phyloP scores from a whole-genome alignment of 1,140 invertebrate species.

The Apis dorsata region DNA sequence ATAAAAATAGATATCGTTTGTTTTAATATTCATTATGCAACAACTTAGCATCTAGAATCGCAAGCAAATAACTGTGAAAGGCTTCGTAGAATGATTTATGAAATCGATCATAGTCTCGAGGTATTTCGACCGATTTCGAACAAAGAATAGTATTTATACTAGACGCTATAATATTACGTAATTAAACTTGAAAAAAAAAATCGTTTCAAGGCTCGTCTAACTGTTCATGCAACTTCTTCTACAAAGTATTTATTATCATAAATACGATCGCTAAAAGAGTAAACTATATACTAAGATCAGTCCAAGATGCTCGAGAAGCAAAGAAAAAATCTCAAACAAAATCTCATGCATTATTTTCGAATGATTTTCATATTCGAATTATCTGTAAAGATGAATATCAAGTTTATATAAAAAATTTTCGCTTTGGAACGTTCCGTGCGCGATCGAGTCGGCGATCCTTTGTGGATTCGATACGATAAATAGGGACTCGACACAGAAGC shows the following conservation, averaged over 20 bases:
- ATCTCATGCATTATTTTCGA: not conserved
- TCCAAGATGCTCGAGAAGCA: slow-evolving; percentile 28
- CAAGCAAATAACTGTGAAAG: not conserved
- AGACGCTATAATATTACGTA: not conserved
- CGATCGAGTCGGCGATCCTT: slow-evolving; percentile 12
- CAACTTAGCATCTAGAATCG: not conserved
- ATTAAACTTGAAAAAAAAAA: not conserved
- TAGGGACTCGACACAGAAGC: not conserved
- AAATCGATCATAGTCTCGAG: not conserved
- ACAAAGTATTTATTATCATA: no score
- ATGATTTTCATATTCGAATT: not conserved
- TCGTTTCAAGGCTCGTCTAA: not conserved
- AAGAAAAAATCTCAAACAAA: not conserved
- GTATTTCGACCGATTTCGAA: not conserved
- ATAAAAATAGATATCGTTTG: not conserved
- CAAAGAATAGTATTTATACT: not conserved
- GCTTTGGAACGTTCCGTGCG: slow-evolving; percentile 45
- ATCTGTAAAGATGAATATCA: not conserved
- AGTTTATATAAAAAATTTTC: no score
- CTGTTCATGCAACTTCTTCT: slow-evolving; percentile 11
- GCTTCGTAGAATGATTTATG: not conserved
- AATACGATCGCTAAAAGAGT: not conserved
- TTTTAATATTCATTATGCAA: not conserved
- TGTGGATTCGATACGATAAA: not conserved
- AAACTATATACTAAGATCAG: slow-evolving; percentile 15